Evolutionary conservation across 2,797 vertebrate species (phyloP), one percentile per base, ranked within the genome.

Genomic region (Notolabrus celidotus): DNA sequence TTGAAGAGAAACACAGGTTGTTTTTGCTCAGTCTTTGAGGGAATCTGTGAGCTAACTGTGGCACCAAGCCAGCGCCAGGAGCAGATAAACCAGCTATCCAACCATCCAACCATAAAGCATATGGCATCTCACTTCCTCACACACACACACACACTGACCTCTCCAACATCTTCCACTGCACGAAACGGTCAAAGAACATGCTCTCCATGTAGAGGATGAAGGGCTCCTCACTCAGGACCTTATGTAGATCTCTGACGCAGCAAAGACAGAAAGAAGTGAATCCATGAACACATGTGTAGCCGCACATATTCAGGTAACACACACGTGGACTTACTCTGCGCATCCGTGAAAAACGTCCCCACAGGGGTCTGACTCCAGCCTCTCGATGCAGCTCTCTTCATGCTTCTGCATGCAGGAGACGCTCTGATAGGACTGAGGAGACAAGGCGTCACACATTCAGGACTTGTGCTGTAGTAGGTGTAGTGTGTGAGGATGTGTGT

Each of bases 121-220:
- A 2, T n/a, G 39, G 7, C n/a, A 16, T 42, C 7, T 19, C 2
- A n/a, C 10, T 42, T 42, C 41, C n/a, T n/a, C 19, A 46, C 20
- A 15, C 10, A 19, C 16, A 25, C 22, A 23, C 46, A 49, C 46
- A 22, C 27, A 79, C 89, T 82, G 64, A 96, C 95, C 94, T 94
- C 83, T 96, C 95, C 46, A 96, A 19, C 83, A 65, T 87, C 80
- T 95, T 96, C 95, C 95, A 96, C 76, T 96, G 95, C 0, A 95
- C 85, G 39, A 96, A 95, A 0, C 95, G 94, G 29, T 95, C 92
- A 36, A 95, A 96, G 47, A 91, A 95, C 92, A 95, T 93, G 89
- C 93, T 95, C 5, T 87, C 78, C 90, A 94, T 93, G 88, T 93
- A 96, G 71, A 91, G 85, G 12, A 43, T 1, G 62, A 95, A 96